Base-by-base conservation (phyloP, 2,113 vertebrate genomes). In the Rousettus leschenaultii region DNA sequence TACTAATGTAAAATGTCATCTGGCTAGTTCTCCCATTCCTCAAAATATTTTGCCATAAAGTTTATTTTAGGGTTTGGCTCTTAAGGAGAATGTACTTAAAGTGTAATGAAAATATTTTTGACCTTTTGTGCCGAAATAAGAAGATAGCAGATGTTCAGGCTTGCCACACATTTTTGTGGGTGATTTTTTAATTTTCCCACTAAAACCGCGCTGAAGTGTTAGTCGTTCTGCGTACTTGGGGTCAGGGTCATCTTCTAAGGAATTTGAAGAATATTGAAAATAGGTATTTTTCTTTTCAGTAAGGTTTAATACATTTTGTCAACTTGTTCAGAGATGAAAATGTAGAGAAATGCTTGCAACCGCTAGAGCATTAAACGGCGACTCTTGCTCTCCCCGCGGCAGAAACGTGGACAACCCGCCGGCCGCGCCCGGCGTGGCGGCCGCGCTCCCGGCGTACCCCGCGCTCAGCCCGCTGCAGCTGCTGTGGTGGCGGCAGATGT, bases 401-500 rank as follows among this genome's bases (percentile, higher is more conserved):
- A 99, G 99, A 95, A 98, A 98, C 74, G 95, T 98, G 87, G 98
- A 99, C 95, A 99, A 98, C 95, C 99, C 98, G 10, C 93, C 98
- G 96, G 97, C 99, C 26, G 95, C 98, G 86, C 98, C 98, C 35
- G 97, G 97, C 38, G 96, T 96, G 70, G 96, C 98, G 30, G 94
- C 98, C 88, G 98, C 98, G 65, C 97, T 98, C 97, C 98, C 99
- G 1, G 4, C 97, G 13, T 99, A 99, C 79, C 98, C 99, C 24
- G 98, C 98, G 33, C 99, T 99, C 98, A 99, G 98, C 98, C 99
- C 99, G 16, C 98, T 99, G 84, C 99, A 99, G 85, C 98, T 99
- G 98, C 98, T 99, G 97, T 99, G 99, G 99, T 99, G 99, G 99
- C 99, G 99, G 93, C 99, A 99, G 97, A 98, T 99, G 99, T 99